A percentile compares a stretch with the other conserved stretches of the same genome.
These are phyloP conservation scores for Byasa hedistus DNA, from an alignment of 2,888 invertebrate species.

Conservation along the genomic window DNA sequence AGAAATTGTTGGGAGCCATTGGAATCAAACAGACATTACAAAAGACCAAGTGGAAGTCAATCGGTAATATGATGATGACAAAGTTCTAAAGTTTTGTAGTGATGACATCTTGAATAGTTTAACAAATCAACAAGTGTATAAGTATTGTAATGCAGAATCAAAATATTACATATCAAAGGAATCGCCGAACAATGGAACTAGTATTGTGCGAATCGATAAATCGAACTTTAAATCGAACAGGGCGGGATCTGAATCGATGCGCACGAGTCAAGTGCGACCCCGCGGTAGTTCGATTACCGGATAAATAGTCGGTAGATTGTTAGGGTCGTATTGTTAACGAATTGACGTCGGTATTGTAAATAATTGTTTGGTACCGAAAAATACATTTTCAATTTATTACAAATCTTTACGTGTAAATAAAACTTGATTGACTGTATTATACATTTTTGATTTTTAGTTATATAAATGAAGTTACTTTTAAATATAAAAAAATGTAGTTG, in stretches of 20 bases:
- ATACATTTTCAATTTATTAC: neutral
- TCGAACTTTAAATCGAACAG: slow-evolving; percentile 46
- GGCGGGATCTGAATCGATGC: slow-evolving; percentile 47
- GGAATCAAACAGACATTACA: too few relatives aligned
- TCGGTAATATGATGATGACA: too few relatives aligned
- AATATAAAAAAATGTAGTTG: too few relatives aligned
- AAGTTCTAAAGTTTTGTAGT: too few relatives aligned
- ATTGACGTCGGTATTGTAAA: neutral
- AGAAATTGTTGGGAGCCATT: too few relatives aligned
- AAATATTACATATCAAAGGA: slow-evolving; percentile 32
- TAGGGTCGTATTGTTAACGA: slow-evolving; percentile 38
- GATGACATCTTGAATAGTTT: too few relatives aligned
- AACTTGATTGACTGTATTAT: too few relatives aligned
- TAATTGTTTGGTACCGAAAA: neutral
- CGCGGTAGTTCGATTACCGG: slow-evolving; percentile 43
- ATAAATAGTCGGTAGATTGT: slow-evolving; percentile 44
- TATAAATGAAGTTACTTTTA: too few relatives aligned
- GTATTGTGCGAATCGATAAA: slow-evolving; percentile 32
- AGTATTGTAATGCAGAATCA: slow-evolving; percentile 28
- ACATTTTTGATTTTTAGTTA: too few relatives aligned
- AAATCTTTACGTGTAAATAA: too few relatives aligned
- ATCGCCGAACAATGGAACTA: slow-evolving; percentile 23
- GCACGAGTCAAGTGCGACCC: slow-evolving; percentile 64
- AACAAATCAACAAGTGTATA: slow-evolving; percentile 30
- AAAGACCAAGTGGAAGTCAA: too few relatives aligned